A percentile compares a stretch with the other conserved stretches of the same genome.
phyloP scores from a whole-genome alignment of 2,888 invertebrate genomes.

The Arge pagana region DNA sequence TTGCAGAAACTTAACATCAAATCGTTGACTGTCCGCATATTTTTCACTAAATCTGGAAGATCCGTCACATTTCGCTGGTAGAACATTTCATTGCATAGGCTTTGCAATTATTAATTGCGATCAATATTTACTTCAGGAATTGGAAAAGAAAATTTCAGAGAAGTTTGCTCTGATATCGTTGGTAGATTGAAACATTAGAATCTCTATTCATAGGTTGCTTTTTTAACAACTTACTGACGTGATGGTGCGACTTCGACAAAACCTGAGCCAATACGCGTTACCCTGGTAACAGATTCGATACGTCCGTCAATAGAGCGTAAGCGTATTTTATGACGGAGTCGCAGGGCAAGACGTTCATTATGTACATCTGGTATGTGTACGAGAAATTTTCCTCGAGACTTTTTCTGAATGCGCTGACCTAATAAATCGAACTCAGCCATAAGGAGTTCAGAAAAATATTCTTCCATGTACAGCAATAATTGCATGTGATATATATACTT shows the following conservation, averaged over 20 bases:
- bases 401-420: slow-evolving; percentile 23
- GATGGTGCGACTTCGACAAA: too few species aligned
- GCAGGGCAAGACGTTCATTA: slow-evolving; percentile 23
- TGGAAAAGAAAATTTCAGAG: too few species aligned
- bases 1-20: slow-evolving; percentile 32
- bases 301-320: background rate
- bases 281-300: too few species aligned
- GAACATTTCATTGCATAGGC: too few species aligned
- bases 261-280: too few species aligned
- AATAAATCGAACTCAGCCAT: slow-evolving; percentile 25
- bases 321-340: slow-evolving; percentile 4
- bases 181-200: too few species aligned
- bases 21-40: slow-evolving; percentile 5
- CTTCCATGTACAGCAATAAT: slow-evolving; percentile 39
- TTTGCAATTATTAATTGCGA: too few species aligned
- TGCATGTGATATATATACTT: slow-evolving; percentile 39
- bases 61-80: too few species aligned
- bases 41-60: slow-evolving; percentile 20
- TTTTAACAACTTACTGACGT: too few species aligned
- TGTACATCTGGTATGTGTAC: slow-evolving; percentile 33
- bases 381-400: slow-evolving; percentile 8
- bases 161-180: too few species aligned
- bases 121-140: too few species aligned
- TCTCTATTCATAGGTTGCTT: too few species aligned
- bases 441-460: slow-evolving; percentile 26